A percentile compares a stretch with the other conserved stretches of the same genome.
phyloP scores from a whole-genome alignment of 2,113 vertebrate genomes.

The Cairina moschata region DNA sequence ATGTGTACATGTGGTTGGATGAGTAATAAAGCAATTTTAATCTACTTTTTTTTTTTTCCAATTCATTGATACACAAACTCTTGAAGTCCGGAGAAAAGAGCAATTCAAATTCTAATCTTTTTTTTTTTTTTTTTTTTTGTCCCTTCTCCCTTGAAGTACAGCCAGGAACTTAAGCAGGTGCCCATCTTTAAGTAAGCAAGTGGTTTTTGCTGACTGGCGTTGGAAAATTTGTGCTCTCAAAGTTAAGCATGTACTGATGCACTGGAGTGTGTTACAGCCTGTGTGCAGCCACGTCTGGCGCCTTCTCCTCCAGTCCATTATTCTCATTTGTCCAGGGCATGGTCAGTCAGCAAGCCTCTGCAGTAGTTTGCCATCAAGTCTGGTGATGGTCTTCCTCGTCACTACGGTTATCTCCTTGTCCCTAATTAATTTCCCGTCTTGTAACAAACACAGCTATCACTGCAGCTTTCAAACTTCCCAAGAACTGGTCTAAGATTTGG shows the following conservation, averaged over 20 bases:
- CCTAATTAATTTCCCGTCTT: not conserved
- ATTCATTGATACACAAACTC: not conserved
- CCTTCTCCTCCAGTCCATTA: not conserved
- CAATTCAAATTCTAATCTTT: not conserved
- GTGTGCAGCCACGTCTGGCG: not conserved
- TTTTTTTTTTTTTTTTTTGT: not conserved
- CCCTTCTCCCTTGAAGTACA: not conserved
- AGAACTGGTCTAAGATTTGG: not conserved
- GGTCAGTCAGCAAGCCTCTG: not conserved
- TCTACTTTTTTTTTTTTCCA: not conserved
- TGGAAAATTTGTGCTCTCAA: not conserved
- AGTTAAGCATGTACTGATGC: not conserved
- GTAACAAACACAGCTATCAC: not conserved
- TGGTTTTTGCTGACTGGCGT: not conserved
- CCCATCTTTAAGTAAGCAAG: not conserved
- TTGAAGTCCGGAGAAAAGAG: not conserved
- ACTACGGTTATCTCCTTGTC: not conserved
- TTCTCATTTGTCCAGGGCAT: rapidly evolving
- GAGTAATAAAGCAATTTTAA: not conserved
- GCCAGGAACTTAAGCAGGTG: not conserved
- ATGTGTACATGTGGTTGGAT: rapidly evolving
- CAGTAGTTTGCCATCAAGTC: not conserved
- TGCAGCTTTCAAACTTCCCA: not conserved
- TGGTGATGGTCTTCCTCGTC: not conserved
- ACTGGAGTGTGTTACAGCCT: too few relatives aligned